Evolutionary conservation across 2,888 invertebrate species (phyloP).

Genomic region (Agrotis clavis): DNA sequence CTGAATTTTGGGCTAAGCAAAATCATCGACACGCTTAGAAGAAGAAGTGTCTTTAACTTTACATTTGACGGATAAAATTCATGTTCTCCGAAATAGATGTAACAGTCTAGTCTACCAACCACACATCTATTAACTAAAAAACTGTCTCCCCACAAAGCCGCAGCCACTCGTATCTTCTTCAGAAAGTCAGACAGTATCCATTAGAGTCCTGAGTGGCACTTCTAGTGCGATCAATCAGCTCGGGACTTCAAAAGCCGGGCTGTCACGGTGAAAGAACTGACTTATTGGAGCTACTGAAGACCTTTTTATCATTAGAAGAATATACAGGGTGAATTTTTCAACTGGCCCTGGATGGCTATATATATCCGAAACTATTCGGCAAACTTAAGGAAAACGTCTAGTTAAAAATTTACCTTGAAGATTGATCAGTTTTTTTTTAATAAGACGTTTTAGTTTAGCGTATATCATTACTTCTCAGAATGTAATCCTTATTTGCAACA

Average conservation of each 20-base stretch:
- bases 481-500: no score
- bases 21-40: no score
- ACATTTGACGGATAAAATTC: no score
- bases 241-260: slow-evolving; percentile 31
- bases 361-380: no score
- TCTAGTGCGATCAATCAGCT: slow-evolving; percentile 45
- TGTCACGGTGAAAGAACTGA: slow-evolving; percentile 43
- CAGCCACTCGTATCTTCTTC: slow-evolving; percentile 21
- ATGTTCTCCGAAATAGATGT: not conserved
- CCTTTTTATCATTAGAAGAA: slow-evolving; percentile 28
- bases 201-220: slow-evolving; percentile 46
- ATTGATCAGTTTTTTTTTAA: no score
- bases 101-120: not conserved
- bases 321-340: not conserved
- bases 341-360: no score
- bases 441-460: not conserved
- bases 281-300: slow-evolving; percentile 40
- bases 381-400: no score
- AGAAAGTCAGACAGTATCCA: slow-evolving; percentile 26
- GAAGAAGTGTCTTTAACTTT: no score
- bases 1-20: no score
- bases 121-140: slow-evolving; percentile 27
- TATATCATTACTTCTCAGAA: no score
- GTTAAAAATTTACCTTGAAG: no score
- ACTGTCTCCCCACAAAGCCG: slow-evolving; percentile 7